A percentile compares a stretch with the other conserved stretches of the same genome.
These are phyloP conservation scores for Listrodromus nycthemerus DNA, from an alignment of 2,888 invertebrate genomes.

Conservation along the genomic window DNA sequence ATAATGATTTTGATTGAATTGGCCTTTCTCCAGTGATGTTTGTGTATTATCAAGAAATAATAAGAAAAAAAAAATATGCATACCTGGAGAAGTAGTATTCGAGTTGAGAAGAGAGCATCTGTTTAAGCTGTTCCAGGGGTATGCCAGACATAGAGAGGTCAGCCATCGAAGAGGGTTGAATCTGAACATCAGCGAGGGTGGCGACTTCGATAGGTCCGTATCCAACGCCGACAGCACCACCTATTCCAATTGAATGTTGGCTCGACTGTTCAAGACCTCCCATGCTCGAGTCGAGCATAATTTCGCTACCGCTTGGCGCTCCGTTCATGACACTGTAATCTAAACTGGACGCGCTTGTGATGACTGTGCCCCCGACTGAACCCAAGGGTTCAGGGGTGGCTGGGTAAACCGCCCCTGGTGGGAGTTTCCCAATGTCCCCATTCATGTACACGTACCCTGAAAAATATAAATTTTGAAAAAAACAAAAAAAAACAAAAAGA, in stretches of 20 bases:
- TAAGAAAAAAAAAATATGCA: slow-evolving; percentile 73
- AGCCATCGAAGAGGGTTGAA: slow-evolving; percentile 85
- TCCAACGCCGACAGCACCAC: slow-evolving; percentile 80
- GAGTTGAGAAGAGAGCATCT: slow-evolving; percentile 92
- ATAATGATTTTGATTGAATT: background rate
- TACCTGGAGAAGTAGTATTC: slow-evolving; percentile 96
- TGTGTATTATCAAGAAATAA: slow-evolving; percentile 72
- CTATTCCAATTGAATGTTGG: slow-evolving; percentile 82
- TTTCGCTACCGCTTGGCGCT: slow-evolving; percentile 79
- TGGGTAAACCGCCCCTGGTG: slow-evolving; percentile 89
- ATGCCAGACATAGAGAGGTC: slow-evolving; percentile 85
- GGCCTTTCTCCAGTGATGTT: background rate
- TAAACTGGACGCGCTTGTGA: slow-evolving; percentile 79
- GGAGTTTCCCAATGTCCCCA: slow-evolving; percentile 92
- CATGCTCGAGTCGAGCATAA: slow-evolving; percentile 81
- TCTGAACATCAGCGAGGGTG: slow-evolving; percentile 84
- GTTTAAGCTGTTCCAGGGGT: slow-evolving; percentile 91
- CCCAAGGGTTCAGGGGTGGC: slow-evolving; percentile 89
- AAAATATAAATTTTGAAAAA: slow-evolving; percentile 70
- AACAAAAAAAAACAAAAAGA: slow-evolving; percentile 10
- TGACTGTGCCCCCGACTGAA: slow-evolving; percentile 80
- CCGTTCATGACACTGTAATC: slow-evolving; percentile 84
- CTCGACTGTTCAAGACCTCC: slow-evolving; percentile 80
- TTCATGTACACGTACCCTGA: slow-evolving; percentile 92
- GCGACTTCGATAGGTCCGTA: slow-evolving; percentile 81